Base-by-base conservation (phyloP, 2,888 invertebrate genomes). In the Toxonevra muliebris region DNA sequence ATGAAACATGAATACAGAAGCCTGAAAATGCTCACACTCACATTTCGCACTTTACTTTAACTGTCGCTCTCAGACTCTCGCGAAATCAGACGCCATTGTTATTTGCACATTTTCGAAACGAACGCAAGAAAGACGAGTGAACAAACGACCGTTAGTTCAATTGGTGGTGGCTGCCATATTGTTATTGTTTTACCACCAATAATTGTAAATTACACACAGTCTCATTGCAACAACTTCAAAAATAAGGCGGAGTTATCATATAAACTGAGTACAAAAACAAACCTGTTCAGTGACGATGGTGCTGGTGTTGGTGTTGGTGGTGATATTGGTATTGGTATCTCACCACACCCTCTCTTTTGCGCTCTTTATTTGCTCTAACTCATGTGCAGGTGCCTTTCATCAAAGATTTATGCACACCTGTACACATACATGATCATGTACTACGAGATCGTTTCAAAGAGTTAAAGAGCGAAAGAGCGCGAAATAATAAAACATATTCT, bases 161-260 rank as follows among this genome's bases (percentile, higher is more conserved):
- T 75, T 74, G 74, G 75, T 68, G 65, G 67, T 72, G 69, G 70
- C 70, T 75, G 74, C 75, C 75, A 75, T 75, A 68, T 73, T 75
- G 72, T 50, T 58, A 59, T 55, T 55, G 30, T 19, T 41, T 13
- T n/a, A 54, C 19, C 68, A 62, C 40, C 71, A 65, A 61, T 48
- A 48, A n/a, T 48, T 12, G 48, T 48, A n/a, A 15, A 15, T 48
- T 48, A 3, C 48, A 48, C 15, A 15, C 15, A 48, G 2, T 61
- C 64, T 55, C 59, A 54, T 30, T 15, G 53, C 20, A 54, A 53
- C 60, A 66, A 67, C 50, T 41, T n/a, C n/a, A 42, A 8, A 58
- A 50, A 9, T 59, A 17, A 53, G 75, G 75, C 71, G 75, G 75
- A 73, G 75, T 66, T 69, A 62, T 40, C 13, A 55, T 9, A 55